phyloP scores from a whole-genome alignment of 37 sponge, comb jelly and placozoan species.

The Geodia barretti region DNA sequence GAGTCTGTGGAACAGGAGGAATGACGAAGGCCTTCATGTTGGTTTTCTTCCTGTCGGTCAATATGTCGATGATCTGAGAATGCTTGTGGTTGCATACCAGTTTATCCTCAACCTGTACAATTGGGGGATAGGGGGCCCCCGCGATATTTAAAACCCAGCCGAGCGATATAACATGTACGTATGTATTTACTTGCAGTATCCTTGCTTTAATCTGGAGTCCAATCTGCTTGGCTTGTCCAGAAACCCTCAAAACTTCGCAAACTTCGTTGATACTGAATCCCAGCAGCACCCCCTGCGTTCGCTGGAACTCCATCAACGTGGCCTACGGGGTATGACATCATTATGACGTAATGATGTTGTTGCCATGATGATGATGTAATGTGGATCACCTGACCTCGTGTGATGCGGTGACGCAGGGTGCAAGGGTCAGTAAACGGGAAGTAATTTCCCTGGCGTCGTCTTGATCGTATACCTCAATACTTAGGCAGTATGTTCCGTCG shows the following conservation, averaged over 20 bases:
- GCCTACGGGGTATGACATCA: slow-evolving; percentile 20
- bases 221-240: slow-evolving; percentile 49
- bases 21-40: slow-evolving; percentile 49
- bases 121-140: too few relatives aligned
- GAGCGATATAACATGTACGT: background rate
- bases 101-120: slow-evolving; percentile 49
- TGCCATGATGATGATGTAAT: background rate
- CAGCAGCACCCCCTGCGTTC: slow-evolving; percentile 31
- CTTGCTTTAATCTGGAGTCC: slow-evolving; percentile 48
- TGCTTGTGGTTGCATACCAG: slow-evolving; percentile 47
- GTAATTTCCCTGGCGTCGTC: slow-evolving; percentile 48
- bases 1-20: slow-evolving; percentile 35
- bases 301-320: slow-evolving; percentile 48
- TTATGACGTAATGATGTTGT: background rate
- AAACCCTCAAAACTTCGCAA: slow-evolving; percentile 57
- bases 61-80: slow-evolving; percentile 35
- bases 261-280: slow-evolving; percentile 61
- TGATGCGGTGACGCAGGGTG: slow-evolving; percentile 32
- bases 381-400: slow-evolving; percentile 28
- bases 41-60: slow-evolving; percentile 22
- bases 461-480: slow-evolving; percentile 52
- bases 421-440: slow-evolving; percentile 26
- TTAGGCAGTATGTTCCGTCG: slow-evolving; percentile 59
- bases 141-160: too few relatives aligned
- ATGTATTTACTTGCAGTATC: slow-evolving; percentile 31